Evolutionary conservation across 2,113 vertebrate genomes (phyloP), one percentile per base, ranked within the genome.

Genomic region (Pristiophorus japonicus): DNA sequence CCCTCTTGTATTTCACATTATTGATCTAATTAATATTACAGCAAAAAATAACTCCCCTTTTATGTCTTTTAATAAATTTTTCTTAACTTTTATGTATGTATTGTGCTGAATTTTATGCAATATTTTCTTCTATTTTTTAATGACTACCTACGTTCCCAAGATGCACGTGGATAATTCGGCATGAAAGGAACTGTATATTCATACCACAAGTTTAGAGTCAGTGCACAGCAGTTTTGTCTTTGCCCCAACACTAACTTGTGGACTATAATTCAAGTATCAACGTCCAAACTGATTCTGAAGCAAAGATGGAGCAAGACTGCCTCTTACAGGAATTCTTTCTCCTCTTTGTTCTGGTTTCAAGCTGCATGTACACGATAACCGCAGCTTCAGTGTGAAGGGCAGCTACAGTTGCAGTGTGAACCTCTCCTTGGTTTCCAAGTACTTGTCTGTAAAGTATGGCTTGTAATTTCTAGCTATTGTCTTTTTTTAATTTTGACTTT

Each of bases 91-190:
- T 90, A 59, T n/a, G 38, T 81, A 81, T 81, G 38, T 81, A 81
- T 81, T 38, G 75, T 38, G n/a, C 16, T 94, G 38, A 94, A 94
- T 51, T 94, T 73, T 51, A 94, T 94, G 65, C n/a, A 47, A 70
- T 66, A 63, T 16, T n/a, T 59, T 63, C 55, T 94, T 65, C 47
- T 75, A 75, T 88, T 45, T 10, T 70, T 51, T 51, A 16, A 65
- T 73, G 2, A 8, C 30, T 22, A 65, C 16, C 24, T 51, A 24
- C 34, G 62, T 91, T 92, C 38, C 7, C 11, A 63, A 92, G 38
- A 63, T 3, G 3, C 12, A 62, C 20, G 5, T 81, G 38, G 18
- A 81, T 42, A 5, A 81, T 42, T 81, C 38, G 14, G 38, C 38
- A 20, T 81, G n/a, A 78, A 78, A 38, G n/a, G 34, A 78, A 42